These are phyloP conservation scores for Tipula lateralis DNA, from an alignment of 2,888 invertebrate species.

Conservation along the genomic window DNA sequence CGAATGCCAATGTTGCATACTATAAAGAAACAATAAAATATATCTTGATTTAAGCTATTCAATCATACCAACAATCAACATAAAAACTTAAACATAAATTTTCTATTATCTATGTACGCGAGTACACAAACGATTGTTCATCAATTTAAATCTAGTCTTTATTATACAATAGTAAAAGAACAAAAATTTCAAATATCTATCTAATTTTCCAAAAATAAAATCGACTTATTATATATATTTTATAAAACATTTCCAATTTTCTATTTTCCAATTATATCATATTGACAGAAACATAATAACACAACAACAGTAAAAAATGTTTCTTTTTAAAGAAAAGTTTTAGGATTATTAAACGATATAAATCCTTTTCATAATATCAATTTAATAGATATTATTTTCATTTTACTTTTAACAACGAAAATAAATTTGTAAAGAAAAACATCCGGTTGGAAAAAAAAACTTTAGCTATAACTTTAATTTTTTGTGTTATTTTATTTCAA, in stretches of 20 bases:
- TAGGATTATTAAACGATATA: neutral
- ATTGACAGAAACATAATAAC: neutral
- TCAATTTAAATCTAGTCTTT: neutral
- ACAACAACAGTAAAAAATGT: neutral
- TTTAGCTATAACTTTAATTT: neutral
- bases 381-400: conserved; percentile 21
- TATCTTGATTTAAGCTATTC: neutral
- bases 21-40: neutral
- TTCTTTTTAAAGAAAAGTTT: neutral
- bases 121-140: neutral
- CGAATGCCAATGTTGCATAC: neutral
- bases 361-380: conserved; percentile 24
- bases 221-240: neutral
- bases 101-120: neutral
- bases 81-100: neutral
- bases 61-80: neutral
- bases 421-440: neutral
- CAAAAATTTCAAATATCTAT: neutral
- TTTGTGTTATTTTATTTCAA: neutral
- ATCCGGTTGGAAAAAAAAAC: neutral
- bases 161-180: neutral
- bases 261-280: neutral
- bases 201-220: neutral
- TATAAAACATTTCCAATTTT: conserved; percentile 1
- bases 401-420: neutral